phyloP scores from a whole-genome alignment of 37 sponge, comb jelly and placozoan species.

The Cliona cf. orientalis region DNA sequence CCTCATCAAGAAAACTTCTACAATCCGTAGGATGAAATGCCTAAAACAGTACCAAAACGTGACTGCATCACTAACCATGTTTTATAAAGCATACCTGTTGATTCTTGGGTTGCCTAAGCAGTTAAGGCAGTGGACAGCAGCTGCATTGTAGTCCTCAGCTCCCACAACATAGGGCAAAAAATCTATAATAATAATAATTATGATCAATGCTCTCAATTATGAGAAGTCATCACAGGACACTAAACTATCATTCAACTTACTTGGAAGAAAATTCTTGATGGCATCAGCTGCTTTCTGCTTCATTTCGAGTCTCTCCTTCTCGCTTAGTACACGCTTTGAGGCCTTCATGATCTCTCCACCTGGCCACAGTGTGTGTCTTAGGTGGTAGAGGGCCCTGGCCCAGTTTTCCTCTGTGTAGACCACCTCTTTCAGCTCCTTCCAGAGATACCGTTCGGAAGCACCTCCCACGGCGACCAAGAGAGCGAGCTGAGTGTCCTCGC shows the following conservation, averaged over 20 bases:
- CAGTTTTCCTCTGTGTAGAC: conserved; percentile 55
- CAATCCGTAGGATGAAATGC: conserved; percentile 57
- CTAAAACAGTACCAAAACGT: conserved; percentile 9
- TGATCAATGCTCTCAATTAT: not conserved
- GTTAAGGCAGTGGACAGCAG: conserved; percentile 61
- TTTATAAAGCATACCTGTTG: conserved; percentile 43
- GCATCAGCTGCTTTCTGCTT: conserved; percentile 52
- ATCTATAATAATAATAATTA: conserved; percentile 36
- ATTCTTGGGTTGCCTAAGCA: conserved; percentile 69
- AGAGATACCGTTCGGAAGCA: conserved; percentile 50
- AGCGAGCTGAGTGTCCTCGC: conserved; percentile 53
- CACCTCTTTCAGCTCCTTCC: conserved; percentile 55
- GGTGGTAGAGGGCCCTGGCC: conserved; percentile 61
- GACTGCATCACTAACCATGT: not conserved
- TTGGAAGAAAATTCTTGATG: conserved; percentile 74
- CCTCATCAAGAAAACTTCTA: conserved; percentile 54
- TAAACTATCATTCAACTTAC: conserved; percentile 36
- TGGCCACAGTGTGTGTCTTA: conserved; percentile 77
- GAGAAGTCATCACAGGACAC: not conserved
- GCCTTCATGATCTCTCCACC: conserved; percentile 35
- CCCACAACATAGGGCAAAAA: conserved; percentile 68
- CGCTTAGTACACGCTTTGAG: not conserved
- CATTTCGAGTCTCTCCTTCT: conserved; percentile 32
- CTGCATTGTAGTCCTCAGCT: conserved; percentile 25
- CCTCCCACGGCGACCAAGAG: conserved; percentile 60